A percentile compares a stretch with the other conserved stretches of the same genome.
Evolutionary conservation across 2,113 vertebrate species (phyloP).

Genomic region (Rhynchomys soricoides): DNA sequence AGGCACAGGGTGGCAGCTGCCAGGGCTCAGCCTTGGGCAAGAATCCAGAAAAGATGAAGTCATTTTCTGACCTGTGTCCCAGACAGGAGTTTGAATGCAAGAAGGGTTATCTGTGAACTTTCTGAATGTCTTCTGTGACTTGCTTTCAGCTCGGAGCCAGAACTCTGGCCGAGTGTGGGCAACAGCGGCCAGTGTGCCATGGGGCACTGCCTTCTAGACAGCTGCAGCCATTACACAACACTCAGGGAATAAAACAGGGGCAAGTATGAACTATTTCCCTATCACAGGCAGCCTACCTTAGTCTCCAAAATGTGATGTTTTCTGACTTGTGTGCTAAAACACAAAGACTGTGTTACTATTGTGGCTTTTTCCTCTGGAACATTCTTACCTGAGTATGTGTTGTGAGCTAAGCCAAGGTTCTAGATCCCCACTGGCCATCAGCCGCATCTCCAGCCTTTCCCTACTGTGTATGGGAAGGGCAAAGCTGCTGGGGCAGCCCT

Average conservation of each 20-base stretch:
- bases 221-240: neutral
- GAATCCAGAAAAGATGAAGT: neutral
- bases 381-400: neutral
- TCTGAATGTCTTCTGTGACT: neutral
- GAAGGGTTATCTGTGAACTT: neutral
- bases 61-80: neutral
- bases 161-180: fast-evolving
- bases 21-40: neutral
- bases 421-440: too few species aligned
- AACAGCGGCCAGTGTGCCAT: fast-evolving
- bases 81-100: neutral
- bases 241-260: neutral
- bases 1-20: neutral
- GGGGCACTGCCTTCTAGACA: fast-evolving
- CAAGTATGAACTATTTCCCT: neutral
- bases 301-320: neutral
- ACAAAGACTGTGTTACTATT: neutral
- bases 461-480: neutral
- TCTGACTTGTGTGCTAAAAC: neutral
- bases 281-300: neutral
- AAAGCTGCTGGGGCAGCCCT: too few species aligned
- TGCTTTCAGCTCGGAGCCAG: neutral
- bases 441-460: neutral
- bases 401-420: neutral
- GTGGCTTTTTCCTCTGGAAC: neutral